Base-by-base conservation (phyloP, 2,113 vertebrate genomes). In the Butorides virescens region DNA sequence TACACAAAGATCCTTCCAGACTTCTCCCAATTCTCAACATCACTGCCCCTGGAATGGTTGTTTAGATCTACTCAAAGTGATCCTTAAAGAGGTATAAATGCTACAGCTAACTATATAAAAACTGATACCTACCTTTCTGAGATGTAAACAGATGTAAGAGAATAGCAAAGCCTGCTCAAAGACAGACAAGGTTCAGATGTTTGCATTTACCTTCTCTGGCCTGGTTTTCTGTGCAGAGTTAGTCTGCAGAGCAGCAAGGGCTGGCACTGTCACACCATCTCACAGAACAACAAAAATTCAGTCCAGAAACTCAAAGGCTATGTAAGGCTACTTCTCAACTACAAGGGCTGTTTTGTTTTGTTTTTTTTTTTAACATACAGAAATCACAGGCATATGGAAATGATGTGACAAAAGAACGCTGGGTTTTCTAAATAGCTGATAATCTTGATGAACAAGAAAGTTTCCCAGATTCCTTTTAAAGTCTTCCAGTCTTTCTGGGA, bases 11-110 rank as follows among this genome's bases (percentile, higher is more conserved):
- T 25, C 50, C 44, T 68, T 73, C 36, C 63, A 49, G 58, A 49
- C 20, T 61, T 61, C n/a, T 80, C 30, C 27, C 58, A 46, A 1
- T 50, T 77, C 44, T 83, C 55, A 50, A 11, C 22, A 68, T 36
- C 21, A 30, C 55, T 44, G 77, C n/a, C 20, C 34, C 30, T 34
- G 5, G 13, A 82, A 49, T 1, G 3, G 27, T 13, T 1, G 0
- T 26, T 47, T 58, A 3, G 15, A 52, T 5, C 32, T 52, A 27
- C 62, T 46, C 36, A 10, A 49, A 46, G 19, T 4, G 19, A 66
- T 50, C 29, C 36, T 18, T 18, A 7, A 39, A 46, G 44, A 47
- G 11, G 26, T 13, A 52, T 11, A 36, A 56, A 53, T 12, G 49
- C 49, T 47, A 34, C 22, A 52, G 8, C 14, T 42, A 18, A 46